A percentile compares a stretch with the other conserved stretches of the same genome.
Conservation (phyloP, 2,888 invertebrate species). For the Poecilobothrus nobilitatus region DNA sequence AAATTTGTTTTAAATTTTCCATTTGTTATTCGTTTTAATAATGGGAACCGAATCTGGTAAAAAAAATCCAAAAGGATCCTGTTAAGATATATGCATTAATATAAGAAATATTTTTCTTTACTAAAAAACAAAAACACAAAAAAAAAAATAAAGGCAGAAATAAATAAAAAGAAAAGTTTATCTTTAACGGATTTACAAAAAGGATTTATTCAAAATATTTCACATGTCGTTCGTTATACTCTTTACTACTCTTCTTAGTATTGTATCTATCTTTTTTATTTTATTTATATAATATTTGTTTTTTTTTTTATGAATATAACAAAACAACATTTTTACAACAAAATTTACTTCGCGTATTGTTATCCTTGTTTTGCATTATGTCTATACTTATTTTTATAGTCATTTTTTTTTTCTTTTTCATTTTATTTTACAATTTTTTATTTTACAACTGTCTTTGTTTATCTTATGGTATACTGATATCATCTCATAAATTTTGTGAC, state of each 20-base stretch:
- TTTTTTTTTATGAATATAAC: neutral
- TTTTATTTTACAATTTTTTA: neutral
- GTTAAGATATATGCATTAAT: no score
- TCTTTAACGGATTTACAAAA: constrained; percentile 23
- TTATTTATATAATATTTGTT: neutral
- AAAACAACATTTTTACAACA: neutral
- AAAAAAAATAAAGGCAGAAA: no score
- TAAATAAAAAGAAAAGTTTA: constrained; percentile 14
- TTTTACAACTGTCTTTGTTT: constrained; percentile 2
- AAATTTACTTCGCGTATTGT: neutral
- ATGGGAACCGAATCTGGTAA: no score
- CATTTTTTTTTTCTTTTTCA: neutral
- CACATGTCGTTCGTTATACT: constrained; percentile 21
- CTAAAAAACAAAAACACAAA: no score
- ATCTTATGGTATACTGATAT: neutral
- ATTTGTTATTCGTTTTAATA: no score
- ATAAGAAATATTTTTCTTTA: neutral
- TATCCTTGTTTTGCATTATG: neutral
- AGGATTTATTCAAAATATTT: constrained; percentile 22
- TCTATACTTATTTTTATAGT: neutral
- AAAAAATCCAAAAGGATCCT: no score
- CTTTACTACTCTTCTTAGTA: no score
- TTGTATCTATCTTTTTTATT: neutral
- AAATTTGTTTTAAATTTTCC: no score
- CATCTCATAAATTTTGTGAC: constrained; percentile 6